A percentile compares a stretch with the other conserved stretches of the same genome.
These are phyloP conservation scores for Tenualosa thibaudeaui DNA, from an alignment of 2,797 vertebrate genomes.

Conservation along the genomic window DNA sequence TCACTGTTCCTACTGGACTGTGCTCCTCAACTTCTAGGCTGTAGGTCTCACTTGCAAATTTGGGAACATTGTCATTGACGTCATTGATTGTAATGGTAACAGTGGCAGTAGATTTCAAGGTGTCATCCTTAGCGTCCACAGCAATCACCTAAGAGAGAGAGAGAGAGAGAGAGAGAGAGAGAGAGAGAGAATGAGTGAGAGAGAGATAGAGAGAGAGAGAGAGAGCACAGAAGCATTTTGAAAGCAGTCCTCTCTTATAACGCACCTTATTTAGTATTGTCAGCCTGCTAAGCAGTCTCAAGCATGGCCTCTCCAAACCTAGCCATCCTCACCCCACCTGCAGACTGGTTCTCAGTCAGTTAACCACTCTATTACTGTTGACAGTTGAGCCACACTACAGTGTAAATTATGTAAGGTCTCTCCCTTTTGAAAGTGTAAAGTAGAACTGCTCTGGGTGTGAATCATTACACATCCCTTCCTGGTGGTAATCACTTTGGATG, in stretches of 20 bases:
- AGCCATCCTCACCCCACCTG: background rate
- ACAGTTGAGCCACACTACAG: background rate
- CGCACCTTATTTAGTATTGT: too few relatives aligned
- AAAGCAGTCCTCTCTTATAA: too few relatives aligned
- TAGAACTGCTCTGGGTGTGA: background rate
- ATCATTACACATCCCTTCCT: background rate
- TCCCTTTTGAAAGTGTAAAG: background rate
- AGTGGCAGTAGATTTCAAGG: constrained; percentile 67
- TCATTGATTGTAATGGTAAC: constrained; percentile 84
- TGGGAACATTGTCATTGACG: constrained; percentile 85
- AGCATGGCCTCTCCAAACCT: background rate
- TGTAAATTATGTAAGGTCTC: background rate
- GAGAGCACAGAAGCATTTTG: too few relatives aligned
- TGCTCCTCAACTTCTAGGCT: constrained; percentile 73
- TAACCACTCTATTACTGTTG: too few relatives aligned
- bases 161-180: background rate
- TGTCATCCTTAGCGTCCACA: constrained; percentile 60
- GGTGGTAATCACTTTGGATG: constrained; percentile 10
- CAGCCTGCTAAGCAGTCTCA: background rate
- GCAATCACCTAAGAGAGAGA: constrained; percentile 78
- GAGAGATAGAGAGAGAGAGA: background rate
- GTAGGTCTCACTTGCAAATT: constrained; percentile 73
- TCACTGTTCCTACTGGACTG: constrained; percentile 60
- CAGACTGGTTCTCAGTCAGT: background rate
- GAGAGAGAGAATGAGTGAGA: background rate